phyloP scores from a whole-genome alignment of 2,888 invertebrate species.

The Leptinotarsa rubiginosa region DNA sequence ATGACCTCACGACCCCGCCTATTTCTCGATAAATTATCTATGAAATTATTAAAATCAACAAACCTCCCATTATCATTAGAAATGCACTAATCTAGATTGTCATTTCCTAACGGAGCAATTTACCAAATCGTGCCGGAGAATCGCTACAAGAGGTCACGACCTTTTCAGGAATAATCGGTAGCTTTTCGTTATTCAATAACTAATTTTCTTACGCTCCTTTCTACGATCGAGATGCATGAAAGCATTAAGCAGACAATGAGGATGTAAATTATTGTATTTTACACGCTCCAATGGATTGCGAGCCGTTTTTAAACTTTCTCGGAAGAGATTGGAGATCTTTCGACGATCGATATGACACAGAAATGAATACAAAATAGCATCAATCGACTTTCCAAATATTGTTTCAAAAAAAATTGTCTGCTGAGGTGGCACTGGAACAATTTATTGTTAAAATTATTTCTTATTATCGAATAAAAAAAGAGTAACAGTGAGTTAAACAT shows the following conservation, averaged over 20 bases:
- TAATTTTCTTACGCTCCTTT: constrained; percentile 29
- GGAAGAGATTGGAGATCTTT: constrained; percentile 24
- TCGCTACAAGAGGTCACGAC: constrained; percentile 17
- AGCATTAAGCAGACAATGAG: constrained; percentile 23
- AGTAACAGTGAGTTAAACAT: no score
- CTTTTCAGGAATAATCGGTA: constrained; percentile 22
- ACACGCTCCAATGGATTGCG: constrained; percentile 22
- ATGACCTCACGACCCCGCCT: neutral
- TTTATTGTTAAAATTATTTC: neutral
- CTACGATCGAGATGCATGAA: constrained; percentile 20
- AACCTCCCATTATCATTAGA: neutral
- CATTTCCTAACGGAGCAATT: constrained; percentile 9
- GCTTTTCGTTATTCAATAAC: constrained; percentile 25
- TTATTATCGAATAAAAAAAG: no score
- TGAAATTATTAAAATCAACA: neutral
- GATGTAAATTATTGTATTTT: constrained; percentile 22
- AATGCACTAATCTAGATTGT: constrained; percentile 7
- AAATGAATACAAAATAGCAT: neutral
- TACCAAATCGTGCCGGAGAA: constrained; percentile 4
- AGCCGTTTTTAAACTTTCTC: constrained; percentile 24
- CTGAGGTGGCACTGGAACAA: neutral
- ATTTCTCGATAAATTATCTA: neutral
- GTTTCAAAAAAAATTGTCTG: neutral
- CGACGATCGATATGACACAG: constrained; percentile 7
- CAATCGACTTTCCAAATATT: neutral